Percentiles rank a stretch among this genome's conserved stretches.
These are phyloP conservation scores for Malaclemys terrapin DNA, from an alignment of 2,113 vertebrate genomes.

Conservation along the genomic window DNA sequence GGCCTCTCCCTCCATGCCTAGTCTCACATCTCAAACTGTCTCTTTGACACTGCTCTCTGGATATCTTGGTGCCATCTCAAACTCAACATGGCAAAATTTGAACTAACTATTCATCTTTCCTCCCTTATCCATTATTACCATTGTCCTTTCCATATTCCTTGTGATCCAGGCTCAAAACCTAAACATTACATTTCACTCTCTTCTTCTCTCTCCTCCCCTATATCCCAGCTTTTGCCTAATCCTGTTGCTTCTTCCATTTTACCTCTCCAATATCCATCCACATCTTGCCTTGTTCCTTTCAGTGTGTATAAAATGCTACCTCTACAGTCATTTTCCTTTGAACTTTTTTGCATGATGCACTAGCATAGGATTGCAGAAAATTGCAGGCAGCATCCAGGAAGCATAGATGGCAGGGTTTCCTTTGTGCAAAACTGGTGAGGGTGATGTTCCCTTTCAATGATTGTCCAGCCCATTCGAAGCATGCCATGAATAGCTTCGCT, in stretches of 20 bases:
- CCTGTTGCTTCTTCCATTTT: background rate
- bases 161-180: background rate
- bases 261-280: background rate
- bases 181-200: background rate
- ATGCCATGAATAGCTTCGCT: background rate
- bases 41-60: background rate
- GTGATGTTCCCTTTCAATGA: background rate
- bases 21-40: background rate
- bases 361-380: background rate
- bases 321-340: background rate
- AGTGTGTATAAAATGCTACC: background rate
- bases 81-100: background rate
- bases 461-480: background rate
- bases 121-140: background rate
- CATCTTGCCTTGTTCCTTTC: background rate
- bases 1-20: background rate
- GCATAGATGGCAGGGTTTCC: background rate
- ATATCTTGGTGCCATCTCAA: background rate
- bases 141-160: background rate
- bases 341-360: background rate
- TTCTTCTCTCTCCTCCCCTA: background rate
- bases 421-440: background rate
- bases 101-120: background rate
- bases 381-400: background rate
- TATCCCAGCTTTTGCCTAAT: slow-evolving; percentile 27